These are phyloP conservation scores for Collichthys lucidus DNA, from an alignment of 2,113 vertebrate species.

Conservation along the genomic window DNA sequence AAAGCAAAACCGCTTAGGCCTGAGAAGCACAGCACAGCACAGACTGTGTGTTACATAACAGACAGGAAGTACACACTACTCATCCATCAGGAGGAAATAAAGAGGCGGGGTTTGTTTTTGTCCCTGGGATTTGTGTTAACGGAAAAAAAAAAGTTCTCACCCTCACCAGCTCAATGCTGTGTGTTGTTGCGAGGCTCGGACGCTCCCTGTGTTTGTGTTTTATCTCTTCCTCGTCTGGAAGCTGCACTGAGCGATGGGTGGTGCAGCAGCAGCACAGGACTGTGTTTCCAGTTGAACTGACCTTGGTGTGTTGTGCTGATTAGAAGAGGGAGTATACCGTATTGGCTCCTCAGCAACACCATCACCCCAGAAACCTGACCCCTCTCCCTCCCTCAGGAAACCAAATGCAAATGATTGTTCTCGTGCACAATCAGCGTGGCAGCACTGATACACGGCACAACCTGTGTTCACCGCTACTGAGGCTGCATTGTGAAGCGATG, in stretches of 20 bases:
- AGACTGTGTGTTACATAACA: slow-evolving; percentile 48
- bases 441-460: neutral
- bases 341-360: slow-evolving; percentile 48
- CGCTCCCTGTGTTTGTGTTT: slow-evolving; percentile 4
- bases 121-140: slow-evolving; percentile 36
- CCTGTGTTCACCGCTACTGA: neutral
- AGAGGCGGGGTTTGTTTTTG: slow-evolving; percentile 1
- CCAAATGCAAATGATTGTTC: slow-evolving; percentile 20
- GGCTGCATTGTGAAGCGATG: neutral
- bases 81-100: slow-evolving; percentile 21
- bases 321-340: slow-evolving; percentile 33
- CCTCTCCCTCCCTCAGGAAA: slow-evolving; percentile 14
- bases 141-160: neutral
- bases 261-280: slow-evolving; percentile 12
- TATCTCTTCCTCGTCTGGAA: slow-evolving; percentile 14
- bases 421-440: slow-evolving; percentile 16
- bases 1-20: slow-evolving; percentile 59
- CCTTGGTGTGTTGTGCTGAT: slow-evolving; percentile 52
- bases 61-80: neutral
- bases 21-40: slow-evolving; percentile 4
- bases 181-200: neutral
- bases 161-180: neutral
- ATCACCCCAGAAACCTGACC: slow-evolving; percentile 31
- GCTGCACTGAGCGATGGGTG: slow-evolving; percentile 22
- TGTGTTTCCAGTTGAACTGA: slow-evolving; percentile 39